These are phyloP conservation scores for Allacma fusca DNA, from an alignment of 2,888 invertebrate genomes.

Conservation along the genomic window DNA sequence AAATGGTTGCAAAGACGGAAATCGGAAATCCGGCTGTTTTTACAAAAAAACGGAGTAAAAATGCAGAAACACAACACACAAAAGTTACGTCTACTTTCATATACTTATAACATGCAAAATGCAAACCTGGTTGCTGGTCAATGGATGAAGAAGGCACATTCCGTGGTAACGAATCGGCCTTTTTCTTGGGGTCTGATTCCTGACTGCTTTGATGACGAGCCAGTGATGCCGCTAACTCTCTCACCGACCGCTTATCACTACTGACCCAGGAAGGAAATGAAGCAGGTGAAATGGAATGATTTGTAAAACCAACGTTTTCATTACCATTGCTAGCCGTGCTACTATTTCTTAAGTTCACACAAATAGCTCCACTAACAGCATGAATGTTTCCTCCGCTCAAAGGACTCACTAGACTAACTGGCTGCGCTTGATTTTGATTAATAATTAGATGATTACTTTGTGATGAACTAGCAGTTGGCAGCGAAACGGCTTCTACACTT, in stretches of 20 bases:
- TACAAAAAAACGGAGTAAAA: no score
- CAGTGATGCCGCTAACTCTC: constrained; percentile 68
- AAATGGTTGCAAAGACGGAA: no score
- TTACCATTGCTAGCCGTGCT: constrained; percentile 36
- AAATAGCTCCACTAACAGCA: constrained; percentile 49
- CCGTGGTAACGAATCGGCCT: constrained; percentile 57
- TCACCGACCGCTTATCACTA: constrained; percentile 68
- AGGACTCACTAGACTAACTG: constrained; percentile 51
- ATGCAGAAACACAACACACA: no score
- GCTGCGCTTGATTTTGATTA: constrained; percentile 50
- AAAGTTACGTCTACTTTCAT: no score
- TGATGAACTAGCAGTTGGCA: constrained; percentile 45
- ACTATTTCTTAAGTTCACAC: constrained; percentile 49
- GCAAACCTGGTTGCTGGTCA: constrained; percentile 60
- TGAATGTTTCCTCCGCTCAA: constrained; percentile 42
- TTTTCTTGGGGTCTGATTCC: constrained; percentile 55
- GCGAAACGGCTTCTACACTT: constrained; percentile 33
- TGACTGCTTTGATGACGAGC: constrained; percentile 54
- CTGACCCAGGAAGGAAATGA: constrained; percentile 60
- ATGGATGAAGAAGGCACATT: constrained; percentile 48
- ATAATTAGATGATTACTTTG: constrained; percentile 52
- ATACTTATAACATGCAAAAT: constrained; percentile 45
- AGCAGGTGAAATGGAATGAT: constrained; percentile 46
- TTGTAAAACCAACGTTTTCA: constrained; percentile 20
- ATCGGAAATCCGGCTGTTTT: no score